These are phyloP conservation scores for Pteronura brasiliensis DNA, from an alignment of 2,113 vertebrate species.

Conservation along the genomic window DNA sequence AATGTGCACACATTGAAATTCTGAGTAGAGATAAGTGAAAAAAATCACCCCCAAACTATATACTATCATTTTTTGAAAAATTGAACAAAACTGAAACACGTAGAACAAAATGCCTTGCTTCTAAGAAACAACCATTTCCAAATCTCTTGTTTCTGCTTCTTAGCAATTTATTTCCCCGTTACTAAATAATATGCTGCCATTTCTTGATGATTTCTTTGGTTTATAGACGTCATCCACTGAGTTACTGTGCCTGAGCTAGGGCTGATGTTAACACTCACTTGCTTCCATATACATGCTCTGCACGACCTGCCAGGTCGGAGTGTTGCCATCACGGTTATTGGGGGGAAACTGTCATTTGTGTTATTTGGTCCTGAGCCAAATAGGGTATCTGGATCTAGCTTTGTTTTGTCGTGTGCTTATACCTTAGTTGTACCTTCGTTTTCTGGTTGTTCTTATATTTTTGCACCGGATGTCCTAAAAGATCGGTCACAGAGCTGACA, in stretches of 20 bases:
- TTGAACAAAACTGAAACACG: neutral
- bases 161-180: neutral
- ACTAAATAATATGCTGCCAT: too few species aligned
- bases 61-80: neutral
- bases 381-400: neutral
- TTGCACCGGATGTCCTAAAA: neutral
- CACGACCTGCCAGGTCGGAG: rapidly evolving
- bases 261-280: rapidly evolving
- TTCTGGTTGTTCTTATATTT: neutral
- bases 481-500: neutral
- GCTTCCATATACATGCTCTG: rapidly evolving
- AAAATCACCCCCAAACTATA: neutral
- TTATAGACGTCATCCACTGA: neutral
- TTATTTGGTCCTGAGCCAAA: neutral
- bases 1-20: neutral
- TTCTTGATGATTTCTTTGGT: neutral
- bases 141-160: neutral
- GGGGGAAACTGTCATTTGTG: neutral
- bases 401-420: neutral
- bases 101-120: neutral
- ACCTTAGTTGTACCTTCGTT: neutral
- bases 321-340: rapidly evolving
- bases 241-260: neutral
- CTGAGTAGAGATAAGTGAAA: neutral
- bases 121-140: neutral